Conservation (phyloP, 1,140 invertebrate genomes). For the Stegodyphus mimosarum region DNA sequence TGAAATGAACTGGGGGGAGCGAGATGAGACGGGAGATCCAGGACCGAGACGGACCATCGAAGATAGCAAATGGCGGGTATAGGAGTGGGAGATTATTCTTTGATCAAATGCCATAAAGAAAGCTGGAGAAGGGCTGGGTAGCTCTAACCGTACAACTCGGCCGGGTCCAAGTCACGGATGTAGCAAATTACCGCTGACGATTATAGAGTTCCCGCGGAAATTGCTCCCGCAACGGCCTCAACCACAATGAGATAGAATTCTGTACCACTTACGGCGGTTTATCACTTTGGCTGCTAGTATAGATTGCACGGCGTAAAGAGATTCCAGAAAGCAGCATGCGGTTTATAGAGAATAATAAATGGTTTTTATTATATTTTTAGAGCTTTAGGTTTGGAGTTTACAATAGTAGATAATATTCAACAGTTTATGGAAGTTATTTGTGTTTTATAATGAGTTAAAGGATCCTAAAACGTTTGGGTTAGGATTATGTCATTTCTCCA, state of each 20-base stretch:
- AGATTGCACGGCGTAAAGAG: not conserved
- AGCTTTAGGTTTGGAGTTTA: too few species aligned
- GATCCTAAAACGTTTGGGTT: too few species aligned
- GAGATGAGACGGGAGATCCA: not conserved
- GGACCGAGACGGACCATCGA: not conserved
- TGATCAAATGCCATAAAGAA: constrained; percentile 27
- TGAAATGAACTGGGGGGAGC: not conserved
- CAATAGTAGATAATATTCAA: too few species aligned
- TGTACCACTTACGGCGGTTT: constrained; percentile 31
- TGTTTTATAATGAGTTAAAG: too few species aligned
- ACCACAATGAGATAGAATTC: constrained; percentile 15
- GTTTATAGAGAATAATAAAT: too few species aligned
- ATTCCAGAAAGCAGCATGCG: not conserved
- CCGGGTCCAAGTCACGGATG: constrained; percentile 50
- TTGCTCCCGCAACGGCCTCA: constrained; percentile 15
- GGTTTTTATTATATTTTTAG: too few species aligned
- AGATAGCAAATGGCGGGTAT: not conserved
- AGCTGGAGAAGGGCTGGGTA: not conserved
- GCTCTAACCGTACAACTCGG: constrained; percentile 33
- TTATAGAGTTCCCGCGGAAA: constrained; percentile 58
- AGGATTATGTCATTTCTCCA: too few species aligned
- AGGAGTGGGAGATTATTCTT: not conserved
- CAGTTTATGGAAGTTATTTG: too few species aligned
- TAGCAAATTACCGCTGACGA: constrained; percentile 57
- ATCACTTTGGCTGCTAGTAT: not conserved